Base-by-base conservation (phyloP, 2,888 invertebrate species). In the Phalangium opilio region DNA sequence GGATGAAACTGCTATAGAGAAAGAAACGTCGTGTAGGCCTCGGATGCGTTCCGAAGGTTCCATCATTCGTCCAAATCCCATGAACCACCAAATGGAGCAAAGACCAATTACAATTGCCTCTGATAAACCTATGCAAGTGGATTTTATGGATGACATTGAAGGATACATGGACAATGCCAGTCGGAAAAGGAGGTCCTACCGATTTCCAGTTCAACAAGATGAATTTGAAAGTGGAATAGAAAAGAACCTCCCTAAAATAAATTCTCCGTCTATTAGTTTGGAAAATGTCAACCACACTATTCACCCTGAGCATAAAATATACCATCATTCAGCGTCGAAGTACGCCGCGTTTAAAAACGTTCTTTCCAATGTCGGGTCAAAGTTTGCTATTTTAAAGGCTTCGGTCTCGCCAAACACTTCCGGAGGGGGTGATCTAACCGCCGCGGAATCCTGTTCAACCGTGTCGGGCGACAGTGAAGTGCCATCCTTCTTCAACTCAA, bases 281-380 rank as follows among this genome's bases (percentile, higher is more conserved):
- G 53, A 72, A 41, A 57, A 55, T 40, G 50, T 58, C 15, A 27
- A 27, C 32, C 49, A 69, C 53, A 68, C 65, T 68, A 48, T 75
- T 70, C 82, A 83, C 61, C 83, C 83, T 1, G 82, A 83, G 60
- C 81, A 83, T 63, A 82, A 79, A 66, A 82, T 83, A 57, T 82
- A 82, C 60, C 53, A 56, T 10, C 75, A 80, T 52, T 76, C 78
- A 41, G 73, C 74, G 18, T 62, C 62, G 15, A 61, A 60, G 52
- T 61, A 55, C 41, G 36, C 62, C 46, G 61, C 63, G 19, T 56
- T 64, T 46, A 60, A 60, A 41, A 59, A 58, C 44, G 56, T 63
- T 43, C 56, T 64, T 35, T 55, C 59, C 18, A 61, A 59, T 45
- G 62, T 63, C 50, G 54, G 58, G 19, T 52, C 55, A 21, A 52